Evolutionary conservation across 2,797 vertebrate genomes (phyloP).

Genomic region (Gallinago stenura): DNA sequence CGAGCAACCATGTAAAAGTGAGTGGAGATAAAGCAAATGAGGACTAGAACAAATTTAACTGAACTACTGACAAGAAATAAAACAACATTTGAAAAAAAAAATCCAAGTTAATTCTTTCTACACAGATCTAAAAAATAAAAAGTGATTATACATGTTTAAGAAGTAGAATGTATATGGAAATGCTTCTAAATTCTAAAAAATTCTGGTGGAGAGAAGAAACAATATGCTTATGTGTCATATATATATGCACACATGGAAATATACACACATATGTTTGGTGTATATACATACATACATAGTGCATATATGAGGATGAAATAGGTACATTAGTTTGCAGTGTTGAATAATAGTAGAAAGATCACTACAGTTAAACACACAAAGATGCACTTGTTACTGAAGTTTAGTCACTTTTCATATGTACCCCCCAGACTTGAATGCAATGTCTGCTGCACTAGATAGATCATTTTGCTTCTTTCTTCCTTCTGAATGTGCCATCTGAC

Average conservation of each 20-base stretch:
- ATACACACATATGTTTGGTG: background rate
- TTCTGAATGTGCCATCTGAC: background rate
- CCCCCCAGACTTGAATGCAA: background rate
- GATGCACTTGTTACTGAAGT: background rate
- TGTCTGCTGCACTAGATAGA: background rate
- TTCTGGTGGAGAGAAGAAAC: background rate
- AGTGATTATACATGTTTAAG: rapidly evolving
- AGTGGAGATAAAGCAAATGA: background rate
- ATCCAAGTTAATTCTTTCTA: background rate
- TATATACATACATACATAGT: rapidly evolving
- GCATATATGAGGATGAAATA: background rate
- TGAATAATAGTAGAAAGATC: background rate
- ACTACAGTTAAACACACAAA: background rate
- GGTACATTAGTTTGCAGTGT: background rate
- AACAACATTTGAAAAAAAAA: background rate
- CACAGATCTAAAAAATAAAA: background rate
- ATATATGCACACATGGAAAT: rapidly evolving
- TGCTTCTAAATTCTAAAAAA: background rate
- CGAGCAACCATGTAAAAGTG: background rate
- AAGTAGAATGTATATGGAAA: background rate
- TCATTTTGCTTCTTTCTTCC: background rate
- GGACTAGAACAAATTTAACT: background rate
- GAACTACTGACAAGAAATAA: background rate
- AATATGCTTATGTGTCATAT: background rate
- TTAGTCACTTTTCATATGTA: background rate